These are phyloP conservation scores for Macrosiphum euphorbiae DNA, from an alignment of 2,888 invertebrate genomes.

Conservation along the genomic window DNA sequence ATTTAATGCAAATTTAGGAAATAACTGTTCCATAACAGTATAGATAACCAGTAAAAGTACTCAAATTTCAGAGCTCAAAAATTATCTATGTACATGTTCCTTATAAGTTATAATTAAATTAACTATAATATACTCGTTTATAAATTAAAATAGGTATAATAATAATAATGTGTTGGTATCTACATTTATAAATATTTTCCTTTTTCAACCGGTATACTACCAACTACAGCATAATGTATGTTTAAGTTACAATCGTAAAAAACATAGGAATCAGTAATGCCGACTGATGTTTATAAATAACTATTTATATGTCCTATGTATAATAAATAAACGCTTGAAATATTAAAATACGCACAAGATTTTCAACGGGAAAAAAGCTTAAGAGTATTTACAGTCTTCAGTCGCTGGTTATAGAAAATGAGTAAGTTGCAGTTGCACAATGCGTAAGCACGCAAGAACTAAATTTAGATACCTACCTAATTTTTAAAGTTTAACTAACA, in stretches of 20 bases:
- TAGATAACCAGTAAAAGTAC: neutral
- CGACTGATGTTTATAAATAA: constrained; percentile 9
- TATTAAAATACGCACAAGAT: constrained; percentile 4
- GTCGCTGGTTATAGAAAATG: constrained; percentile 16
- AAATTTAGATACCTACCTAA: neutral
- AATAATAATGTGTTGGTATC: neutral
- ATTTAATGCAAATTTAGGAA: neutral
- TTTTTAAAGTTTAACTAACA: neutral
- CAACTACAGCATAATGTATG: neutral
- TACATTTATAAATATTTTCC: neutral
- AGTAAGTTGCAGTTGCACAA: neutral
- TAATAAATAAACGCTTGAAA: neutral
- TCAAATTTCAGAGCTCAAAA: neutral
- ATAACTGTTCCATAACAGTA: constrained; percentile 13
- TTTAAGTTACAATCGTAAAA: neutral
- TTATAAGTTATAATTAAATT: neutral
- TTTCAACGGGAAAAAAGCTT: neutral
- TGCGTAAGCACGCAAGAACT: neutral
- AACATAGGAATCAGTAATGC: constrained; percentile 3
- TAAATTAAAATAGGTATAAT: neutral
- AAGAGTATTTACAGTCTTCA: neutral
- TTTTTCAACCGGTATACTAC: neutral
- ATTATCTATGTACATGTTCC: neutral
- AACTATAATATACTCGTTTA: neutral
- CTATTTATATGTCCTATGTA: neutral